phyloP scores from a whole-genome alignment of 2,113 vertebrate genomes.

The Podocnemis expansa region DNA sequence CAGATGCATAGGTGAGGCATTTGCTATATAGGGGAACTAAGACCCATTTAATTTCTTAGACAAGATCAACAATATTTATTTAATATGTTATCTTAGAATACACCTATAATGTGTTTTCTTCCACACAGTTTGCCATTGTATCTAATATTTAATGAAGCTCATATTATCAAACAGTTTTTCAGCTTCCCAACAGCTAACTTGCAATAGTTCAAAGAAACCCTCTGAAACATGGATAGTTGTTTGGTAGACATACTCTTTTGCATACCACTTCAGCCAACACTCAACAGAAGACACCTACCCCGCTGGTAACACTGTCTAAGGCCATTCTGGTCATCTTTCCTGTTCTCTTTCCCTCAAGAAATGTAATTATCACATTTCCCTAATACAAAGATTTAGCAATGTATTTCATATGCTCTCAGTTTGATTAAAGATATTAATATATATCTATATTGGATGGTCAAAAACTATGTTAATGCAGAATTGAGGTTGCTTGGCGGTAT shows the following conservation, averaged over 20 bases:
- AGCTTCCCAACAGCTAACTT: slow-evolving; percentile 47
- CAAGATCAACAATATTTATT: not conserved
- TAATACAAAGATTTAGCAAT: not conserved
- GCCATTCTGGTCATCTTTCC: not conserved
- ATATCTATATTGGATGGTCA: not conserved
- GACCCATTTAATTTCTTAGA: not conserved
- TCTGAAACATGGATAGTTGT: not conserved
- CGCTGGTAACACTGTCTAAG: too few relatives aligned
- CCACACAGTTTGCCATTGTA: not conserved
- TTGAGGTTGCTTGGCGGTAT: too few relatives aligned
- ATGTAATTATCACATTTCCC: not conserved
- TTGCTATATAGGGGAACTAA: not conserved
- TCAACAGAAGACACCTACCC: not conserved
- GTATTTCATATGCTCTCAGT: not conserved
- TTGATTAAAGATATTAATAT: not conserved
- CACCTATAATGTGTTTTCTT: not conserved
- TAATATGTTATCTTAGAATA: not conserved
- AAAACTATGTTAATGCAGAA: too few relatives aligned
- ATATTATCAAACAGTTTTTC: slow-evolving; percentile 45
- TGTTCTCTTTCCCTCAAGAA: not conserved
- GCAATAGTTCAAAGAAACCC: not conserved
- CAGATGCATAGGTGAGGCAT: not conserved
- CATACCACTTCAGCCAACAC: not conserved
- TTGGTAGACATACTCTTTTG: not conserved
- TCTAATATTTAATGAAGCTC: slow-evolving; percentile 33